Conservation (phyloP, 2,113 vertebrate species). For the Dicaeum eximium region DNA sequence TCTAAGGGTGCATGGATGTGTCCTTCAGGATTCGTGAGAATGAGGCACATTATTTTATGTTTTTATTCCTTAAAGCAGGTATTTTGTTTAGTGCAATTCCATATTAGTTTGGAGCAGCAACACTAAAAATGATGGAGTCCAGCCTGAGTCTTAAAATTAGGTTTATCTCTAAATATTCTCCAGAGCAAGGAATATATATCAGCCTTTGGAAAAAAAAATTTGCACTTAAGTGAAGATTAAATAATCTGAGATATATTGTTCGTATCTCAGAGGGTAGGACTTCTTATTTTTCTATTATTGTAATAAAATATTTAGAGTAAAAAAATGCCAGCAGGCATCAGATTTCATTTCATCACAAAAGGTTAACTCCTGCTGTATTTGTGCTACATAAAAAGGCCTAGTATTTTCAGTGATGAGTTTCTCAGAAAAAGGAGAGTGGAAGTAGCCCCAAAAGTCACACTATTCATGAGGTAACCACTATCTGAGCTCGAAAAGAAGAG, state of each 20-base stretch:
- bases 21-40: not conserved
- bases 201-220: not conserved
- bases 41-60: not conserved
- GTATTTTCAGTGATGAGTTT: not conserved
- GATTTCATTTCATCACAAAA: not conserved
- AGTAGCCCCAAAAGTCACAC: not conserved
- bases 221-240: not conserved
- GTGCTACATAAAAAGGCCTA: not conserved
- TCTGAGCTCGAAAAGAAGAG: not conserved
- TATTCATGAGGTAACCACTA: not conserved
- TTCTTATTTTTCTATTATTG: not conserved
- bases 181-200: not conserved
- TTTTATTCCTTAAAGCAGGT: not conserved
- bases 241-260: not conserved
- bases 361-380: not conserved
- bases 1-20: not conserved
- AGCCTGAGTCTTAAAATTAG: not conserved
- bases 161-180: not conserved
- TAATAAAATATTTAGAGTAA: not conserved
- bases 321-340: not conserved
- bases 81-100: not conserved
- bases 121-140: not conserved
- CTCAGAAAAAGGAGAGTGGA: not conserved
- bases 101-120: not conserved
- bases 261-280: not conserved